Conservation (phyloP, 1,140 invertebrate genomes). For the Pseudomyrmex cubaensis region DNA sequence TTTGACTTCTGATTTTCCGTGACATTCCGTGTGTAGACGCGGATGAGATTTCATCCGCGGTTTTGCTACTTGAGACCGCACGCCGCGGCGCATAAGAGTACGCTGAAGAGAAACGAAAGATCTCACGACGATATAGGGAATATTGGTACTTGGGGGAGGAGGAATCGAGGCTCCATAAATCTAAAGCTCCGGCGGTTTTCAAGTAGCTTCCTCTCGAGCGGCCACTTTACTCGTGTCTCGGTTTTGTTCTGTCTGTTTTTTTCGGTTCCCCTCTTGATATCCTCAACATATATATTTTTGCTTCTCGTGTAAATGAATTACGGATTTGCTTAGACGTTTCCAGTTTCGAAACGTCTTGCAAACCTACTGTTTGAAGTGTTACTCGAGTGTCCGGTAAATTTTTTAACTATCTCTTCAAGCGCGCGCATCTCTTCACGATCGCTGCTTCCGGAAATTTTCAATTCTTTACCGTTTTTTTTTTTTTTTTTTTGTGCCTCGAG, state of each 20-base stretch:
- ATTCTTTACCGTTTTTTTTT: too few relatives aligned
- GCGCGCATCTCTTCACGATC: too few relatives aligned
- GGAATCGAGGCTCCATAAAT: constrained; percentile 71
- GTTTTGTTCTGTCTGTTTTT: constrained; percentile 61
- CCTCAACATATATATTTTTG: constrained; percentile 34
- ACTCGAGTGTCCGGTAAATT: too few relatives aligned
- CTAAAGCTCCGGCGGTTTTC: constrained; percentile 70
- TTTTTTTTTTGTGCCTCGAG: constrained; percentile 13
- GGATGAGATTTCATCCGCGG: constrained; percentile 23
- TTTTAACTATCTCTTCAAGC: too few relatives aligned
- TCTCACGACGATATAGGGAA: constrained; percentile 62
- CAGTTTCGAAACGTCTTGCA: not conserved
- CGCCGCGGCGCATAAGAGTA: constrained; percentile 25
- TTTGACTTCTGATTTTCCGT: constrained; percentile 24
- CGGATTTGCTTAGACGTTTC: not conserved
- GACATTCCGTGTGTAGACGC: not conserved
- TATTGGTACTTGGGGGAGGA: constrained; percentile 61
- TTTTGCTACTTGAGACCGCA: constrained; percentile 56
- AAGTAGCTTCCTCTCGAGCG: constrained; percentile 76
- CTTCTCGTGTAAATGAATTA: not conserved
- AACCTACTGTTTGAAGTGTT: not conserved
- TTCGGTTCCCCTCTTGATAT: constrained; percentile 24
- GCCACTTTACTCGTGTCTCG: constrained; percentile 78
- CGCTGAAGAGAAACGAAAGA: constrained; percentile 40
- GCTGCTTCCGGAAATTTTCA: too few relatives aligned